Evolutionary conservation across 2,113 vertebrate species (phyloP).

Genomic region (Sclerurus mexicanus): DNA sequence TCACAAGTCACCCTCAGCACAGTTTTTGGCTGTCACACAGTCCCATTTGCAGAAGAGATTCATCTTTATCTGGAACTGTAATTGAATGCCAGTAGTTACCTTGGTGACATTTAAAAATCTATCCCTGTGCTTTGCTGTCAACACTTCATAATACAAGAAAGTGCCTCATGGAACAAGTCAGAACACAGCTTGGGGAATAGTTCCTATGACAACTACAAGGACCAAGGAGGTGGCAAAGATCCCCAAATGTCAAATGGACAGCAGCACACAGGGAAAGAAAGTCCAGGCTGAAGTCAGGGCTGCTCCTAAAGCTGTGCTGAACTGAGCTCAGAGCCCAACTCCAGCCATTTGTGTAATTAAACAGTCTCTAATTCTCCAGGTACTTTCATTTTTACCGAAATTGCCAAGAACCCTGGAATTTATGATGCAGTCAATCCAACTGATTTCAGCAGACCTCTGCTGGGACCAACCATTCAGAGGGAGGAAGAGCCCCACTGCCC

Average conservation of each 20-base stretch:
- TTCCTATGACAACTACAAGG: constrained; percentile 75
- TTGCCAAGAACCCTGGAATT: not conserved
- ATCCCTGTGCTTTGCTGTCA: constrained; percentile 60
- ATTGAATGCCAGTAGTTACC: constrained; percentile 69
- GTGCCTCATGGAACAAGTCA: constrained; percentile 63
- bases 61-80: constrained; percentile 68
- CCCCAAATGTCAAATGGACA: constrained; percentile 45
- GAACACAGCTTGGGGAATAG: constrained; percentile 68
- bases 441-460: not conserved
- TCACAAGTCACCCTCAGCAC: not conserved
- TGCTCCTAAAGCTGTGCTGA: not conserved
- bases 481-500: not conserved
- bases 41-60: constrained; percentile 63
- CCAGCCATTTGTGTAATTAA: not conserved
- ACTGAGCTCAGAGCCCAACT: not conserved
- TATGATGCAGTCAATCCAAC: not conserved
- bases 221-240: constrained; percentile 23
- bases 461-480: not conserved
- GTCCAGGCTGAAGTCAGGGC: not conserved
- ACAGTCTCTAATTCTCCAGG: not conserved
- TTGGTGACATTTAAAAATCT: constrained; percentile 70
- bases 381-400: not conserved
- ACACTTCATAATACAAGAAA: constrained; percentile 64
- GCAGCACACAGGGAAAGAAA: not conserved
- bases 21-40: constrained; percentile 29